These are phyloP conservation scores for Oxygymnocypris stewartii DNA, from an alignment of 2,113 vertebrate genomes.

Conservation along the genomic window DNA sequence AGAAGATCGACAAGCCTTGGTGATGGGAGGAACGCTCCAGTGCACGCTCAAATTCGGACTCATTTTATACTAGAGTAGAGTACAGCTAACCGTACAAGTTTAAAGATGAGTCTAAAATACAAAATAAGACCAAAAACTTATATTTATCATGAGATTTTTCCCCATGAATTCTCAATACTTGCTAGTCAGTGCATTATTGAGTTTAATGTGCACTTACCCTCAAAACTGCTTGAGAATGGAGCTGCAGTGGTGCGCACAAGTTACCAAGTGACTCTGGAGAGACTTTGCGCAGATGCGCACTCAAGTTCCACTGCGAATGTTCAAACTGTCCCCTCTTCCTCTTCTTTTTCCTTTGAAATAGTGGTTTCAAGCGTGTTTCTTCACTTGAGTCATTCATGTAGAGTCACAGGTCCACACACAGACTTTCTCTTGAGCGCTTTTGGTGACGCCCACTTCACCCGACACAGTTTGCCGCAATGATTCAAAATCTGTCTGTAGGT, in stretches of 20 bases:
- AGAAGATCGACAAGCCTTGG: neutral
- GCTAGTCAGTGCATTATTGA: constrained; percentile 2
- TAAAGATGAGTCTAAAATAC: neutral
- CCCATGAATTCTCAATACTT: neutral
- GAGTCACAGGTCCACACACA: constrained; percentile 25
- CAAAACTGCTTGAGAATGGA: neutral
- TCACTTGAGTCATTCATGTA: constrained; percentile 60
- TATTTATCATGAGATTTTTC: neutral
- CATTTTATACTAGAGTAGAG: constrained; percentile 12
- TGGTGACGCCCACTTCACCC: constrained; percentile 56
- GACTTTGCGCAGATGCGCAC: constrained; percentile 36
- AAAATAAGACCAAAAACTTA: neutral
- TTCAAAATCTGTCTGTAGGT: constrained; percentile 44
- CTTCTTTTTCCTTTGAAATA: constrained; percentile 39
- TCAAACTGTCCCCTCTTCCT: constrained; percentile 27
- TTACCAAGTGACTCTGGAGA: constrained; percentile 39
- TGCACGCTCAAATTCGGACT: constrained; percentile 21
- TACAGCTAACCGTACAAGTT: neutral
- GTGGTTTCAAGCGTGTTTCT: constrained; percentile 32
- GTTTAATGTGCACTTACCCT: constrained; percentile 34
- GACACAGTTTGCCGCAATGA: constrained; percentile 45
- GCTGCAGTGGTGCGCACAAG: constrained; percentile 15
- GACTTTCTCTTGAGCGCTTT: constrained; percentile 39
- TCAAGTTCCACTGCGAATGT: constrained; percentile 3
- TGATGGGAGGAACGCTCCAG: neutral